Base-by-base conservation (phyloP, 1,140 invertebrate species). In the Drosophila ananassae region DNA sequence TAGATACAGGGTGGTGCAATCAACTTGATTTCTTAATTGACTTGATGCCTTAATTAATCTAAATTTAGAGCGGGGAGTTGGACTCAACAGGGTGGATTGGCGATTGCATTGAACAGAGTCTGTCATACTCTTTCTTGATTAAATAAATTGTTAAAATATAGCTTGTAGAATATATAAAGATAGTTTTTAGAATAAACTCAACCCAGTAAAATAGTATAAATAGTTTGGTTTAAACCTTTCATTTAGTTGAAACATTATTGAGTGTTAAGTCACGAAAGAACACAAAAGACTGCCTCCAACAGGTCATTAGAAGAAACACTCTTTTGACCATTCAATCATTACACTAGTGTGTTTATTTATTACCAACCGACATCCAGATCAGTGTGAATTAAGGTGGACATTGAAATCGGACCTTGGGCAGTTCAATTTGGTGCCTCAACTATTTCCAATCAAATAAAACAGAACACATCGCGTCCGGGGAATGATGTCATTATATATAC, bases 1-100 rank as follows among this genome's bases (percentile, higher is more conserved):
- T 74, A 6, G n/a, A 44, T 17, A 74, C 72, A 76, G 72, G 72
- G 73, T 76, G 72, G 53, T 73, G 72, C 73, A 67, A 69, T 69
- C 47, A 10, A 22, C 3, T n/a, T 37, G 51, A 53, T 53, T 13
- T 37, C 54, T 53, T 53, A 53, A 69, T 69, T 56, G 17, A 12
- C 10, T 24, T 53, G 51, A 53, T 53, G 28, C 21, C 54, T 53
- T 53, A 53, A 75, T 75, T 75, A 56, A 74, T 75, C 41, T 74
- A 37, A 64, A 53, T 74, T 52, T 5, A 46, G 30, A 13, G 10
- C 47, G 17, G 17, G 51, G 17, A 47, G 44, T 69, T 69, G n/a
- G 24, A 47, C 46, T 13, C 9, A 48, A 32, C 51, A 39, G 46
- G 32, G 21, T 25, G 8, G 25, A 56, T 68, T 39, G 62, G 30